Evolutionary conservation across 1,140 invertebrate genomes (phyloP).

Genomic region (Asobara japonica): DNA sequence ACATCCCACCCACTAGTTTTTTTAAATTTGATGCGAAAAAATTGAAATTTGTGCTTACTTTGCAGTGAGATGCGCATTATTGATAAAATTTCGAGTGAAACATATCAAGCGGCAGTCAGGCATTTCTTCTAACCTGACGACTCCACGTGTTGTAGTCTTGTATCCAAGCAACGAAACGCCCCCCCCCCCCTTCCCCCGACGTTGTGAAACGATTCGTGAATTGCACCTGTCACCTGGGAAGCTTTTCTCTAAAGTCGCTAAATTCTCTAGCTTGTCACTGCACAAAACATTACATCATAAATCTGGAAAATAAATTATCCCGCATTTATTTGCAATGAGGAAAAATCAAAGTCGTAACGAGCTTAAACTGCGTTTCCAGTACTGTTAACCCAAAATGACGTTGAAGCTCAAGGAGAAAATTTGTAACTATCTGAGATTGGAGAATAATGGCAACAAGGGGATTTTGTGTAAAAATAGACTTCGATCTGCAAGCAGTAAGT

Average conservation of each 20-base stretch:
- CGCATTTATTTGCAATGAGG: not conserved
- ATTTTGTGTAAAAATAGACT: constrained; percentile 58
- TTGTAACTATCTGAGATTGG: constrained; percentile 1
- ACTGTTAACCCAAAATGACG: constrained; percentile 4
- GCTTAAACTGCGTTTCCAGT: not conserved
- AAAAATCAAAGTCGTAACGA: not conserved
- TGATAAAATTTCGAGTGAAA: not conserved
- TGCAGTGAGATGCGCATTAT: too few species aligned
- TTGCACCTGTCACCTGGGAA: constrained; percentile 2
- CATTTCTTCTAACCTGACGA: constrained; percentile 6
- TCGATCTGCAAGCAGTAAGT: constrained; percentile 63
- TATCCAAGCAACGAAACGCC: constrained; percentile 47
- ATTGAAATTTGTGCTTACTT: too few species aligned
- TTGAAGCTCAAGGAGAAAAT: constrained; percentile 9
- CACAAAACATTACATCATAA: not conserved
- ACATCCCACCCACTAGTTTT: too few species aligned
- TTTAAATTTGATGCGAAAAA: too few species aligned
- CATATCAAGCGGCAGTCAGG: constrained; percentile 12
- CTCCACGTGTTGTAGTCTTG: constrained; percentile 43
- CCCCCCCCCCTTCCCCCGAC: too few species aligned
- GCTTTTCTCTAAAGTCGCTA: not conserved
- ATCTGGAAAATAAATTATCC: not conserved
- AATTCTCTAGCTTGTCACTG: not conserved
- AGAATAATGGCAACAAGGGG: constrained; percentile 56
- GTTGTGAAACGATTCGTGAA: constrained; percentile 3